A percentile compares a stretch with the other conserved stretches of the same genome.
Conservation (phyloP, 53 echinoderm and acorn worm species). For the Luidia sarsii region DNA sequence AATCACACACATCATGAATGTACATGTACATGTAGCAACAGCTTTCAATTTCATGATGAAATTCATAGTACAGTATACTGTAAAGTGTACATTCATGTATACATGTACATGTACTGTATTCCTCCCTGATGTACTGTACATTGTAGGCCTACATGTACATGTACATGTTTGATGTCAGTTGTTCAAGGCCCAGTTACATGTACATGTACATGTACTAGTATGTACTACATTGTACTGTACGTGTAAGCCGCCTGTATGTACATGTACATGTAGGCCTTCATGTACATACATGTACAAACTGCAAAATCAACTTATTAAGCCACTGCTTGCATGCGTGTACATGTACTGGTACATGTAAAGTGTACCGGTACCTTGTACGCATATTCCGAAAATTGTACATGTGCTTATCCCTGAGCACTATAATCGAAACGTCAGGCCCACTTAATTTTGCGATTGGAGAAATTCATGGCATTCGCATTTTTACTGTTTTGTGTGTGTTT, state of each 20-base stretch:
- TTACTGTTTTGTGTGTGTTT: slow-evolving; percentile 14
- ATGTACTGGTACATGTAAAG: too few relatives aligned
- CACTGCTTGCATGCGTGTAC: neutral
- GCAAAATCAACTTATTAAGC: neutral
- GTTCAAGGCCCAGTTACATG: too few relatives aligned
- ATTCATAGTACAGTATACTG: neutral
- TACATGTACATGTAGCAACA: slow-evolving; percentile 8
- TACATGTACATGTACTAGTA: too few relatives aligned
- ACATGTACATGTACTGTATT: neutral
- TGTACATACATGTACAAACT: neutral
- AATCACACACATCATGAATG: neutral
- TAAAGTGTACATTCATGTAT: neutral
- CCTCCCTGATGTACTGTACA: neutral
- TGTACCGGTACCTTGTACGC: neutral
- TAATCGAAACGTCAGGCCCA: neutral
- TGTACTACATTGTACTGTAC: too few relatives aligned
- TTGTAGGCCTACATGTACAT: neutral
- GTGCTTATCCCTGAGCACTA: neutral
- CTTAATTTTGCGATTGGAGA: neutral
- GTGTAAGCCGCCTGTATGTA: neutral
- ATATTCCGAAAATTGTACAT: neutral
- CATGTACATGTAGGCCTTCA: neutral
- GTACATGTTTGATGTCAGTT: too few relatives aligned
- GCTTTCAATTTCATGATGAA: neutral
- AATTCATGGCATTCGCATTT: neutral